Conservation (phyloP, 2,113 vertebrate species). For the Xerus inauris region DNA sequence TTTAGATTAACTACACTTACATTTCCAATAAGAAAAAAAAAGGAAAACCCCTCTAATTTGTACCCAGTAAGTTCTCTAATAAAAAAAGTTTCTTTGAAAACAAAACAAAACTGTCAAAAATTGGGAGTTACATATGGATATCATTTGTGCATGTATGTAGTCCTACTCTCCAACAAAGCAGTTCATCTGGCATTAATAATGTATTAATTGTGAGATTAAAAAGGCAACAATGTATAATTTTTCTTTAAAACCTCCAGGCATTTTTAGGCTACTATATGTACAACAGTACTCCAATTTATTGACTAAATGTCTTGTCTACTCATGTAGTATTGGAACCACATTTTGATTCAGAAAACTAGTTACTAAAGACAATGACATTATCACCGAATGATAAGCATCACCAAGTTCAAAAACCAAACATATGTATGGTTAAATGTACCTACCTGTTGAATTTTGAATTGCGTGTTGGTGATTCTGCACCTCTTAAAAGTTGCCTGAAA, state of each 20-base stretch:
- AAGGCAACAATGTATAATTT: background rate
- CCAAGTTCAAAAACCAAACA: slow-evolving; percentile 35
- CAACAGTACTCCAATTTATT: background rate
- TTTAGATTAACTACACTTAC: background rate
- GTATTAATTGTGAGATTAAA: background rate
- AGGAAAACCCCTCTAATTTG: background rate
- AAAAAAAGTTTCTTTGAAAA: background rate
- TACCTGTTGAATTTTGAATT: slow-evolving; percentile 94
- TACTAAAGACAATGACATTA: slow-evolving; percentile 39
- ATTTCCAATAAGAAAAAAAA: slow-evolving; percentile 20
- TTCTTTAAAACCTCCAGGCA: slow-evolving; percentile 41
- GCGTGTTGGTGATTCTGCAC: slow-evolving; percentile 93
- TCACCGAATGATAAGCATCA: background rate
- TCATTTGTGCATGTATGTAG: background rate
- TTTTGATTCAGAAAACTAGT: slow-evolving; percentile 28
- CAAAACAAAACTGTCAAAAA: slow-evolving; percentile 14
- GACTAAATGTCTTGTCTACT: background rate
- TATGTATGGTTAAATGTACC: slow-evolving; percentile 58
- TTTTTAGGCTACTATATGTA: background rate
- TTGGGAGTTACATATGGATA: background rate
- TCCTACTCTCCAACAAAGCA: background rate
- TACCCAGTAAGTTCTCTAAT: slow-evolving; percentile 23
- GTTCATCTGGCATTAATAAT: background rate
- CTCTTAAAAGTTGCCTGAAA: slow-evolving; percentile 95
- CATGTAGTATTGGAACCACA: background rate